Conservation (phyloP, 2,888 invertebrate genomes). For the Oxycera nigricornis region DNA sequence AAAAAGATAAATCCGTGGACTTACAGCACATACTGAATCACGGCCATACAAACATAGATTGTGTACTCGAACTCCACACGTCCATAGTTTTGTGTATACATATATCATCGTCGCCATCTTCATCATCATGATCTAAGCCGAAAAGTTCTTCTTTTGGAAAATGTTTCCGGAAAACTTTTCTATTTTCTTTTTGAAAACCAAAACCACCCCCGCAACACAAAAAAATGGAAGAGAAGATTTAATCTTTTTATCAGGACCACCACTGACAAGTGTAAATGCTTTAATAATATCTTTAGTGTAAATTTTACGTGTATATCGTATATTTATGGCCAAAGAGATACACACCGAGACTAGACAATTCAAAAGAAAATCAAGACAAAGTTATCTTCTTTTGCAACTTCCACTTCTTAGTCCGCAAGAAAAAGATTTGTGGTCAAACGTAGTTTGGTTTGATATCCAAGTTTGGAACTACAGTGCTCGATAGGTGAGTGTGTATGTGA, state of each 20-base stretch:
- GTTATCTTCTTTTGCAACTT: constrained; percentile 9
- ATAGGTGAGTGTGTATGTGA: too few relatives aligned
- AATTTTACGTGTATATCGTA: constrained; percentile 31
- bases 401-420: too few relatives aligned
- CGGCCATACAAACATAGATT: neutral
- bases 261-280: constrained; percentile 37
- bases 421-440: constrained; percentile 30
- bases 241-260: constrained; percentile 32
- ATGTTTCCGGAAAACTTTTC: constrained; percentile 36
- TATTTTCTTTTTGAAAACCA: constrained; percentile 28
- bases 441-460: constrained; percentile 29
- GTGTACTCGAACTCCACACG: neutral
- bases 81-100: neutral
- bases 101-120: too few relatives aligned
- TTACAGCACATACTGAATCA: neutral
- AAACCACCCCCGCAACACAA: too few relatives aligned
- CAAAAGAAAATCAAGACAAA: constrained; percentile 22
- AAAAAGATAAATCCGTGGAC: constrained; percentile 13
- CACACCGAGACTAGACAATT: neutral
- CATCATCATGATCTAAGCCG: too few relatives aligned
- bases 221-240: too few relatives aligned
- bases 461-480: too few relatives aligned
- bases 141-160: constrained; percentile 29
- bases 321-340: neutral
- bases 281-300: constrained; percentile 33